Conservation (phyloP, 2,888 invertebrate genomes). For the Seladonia tumulorum region DNA sequence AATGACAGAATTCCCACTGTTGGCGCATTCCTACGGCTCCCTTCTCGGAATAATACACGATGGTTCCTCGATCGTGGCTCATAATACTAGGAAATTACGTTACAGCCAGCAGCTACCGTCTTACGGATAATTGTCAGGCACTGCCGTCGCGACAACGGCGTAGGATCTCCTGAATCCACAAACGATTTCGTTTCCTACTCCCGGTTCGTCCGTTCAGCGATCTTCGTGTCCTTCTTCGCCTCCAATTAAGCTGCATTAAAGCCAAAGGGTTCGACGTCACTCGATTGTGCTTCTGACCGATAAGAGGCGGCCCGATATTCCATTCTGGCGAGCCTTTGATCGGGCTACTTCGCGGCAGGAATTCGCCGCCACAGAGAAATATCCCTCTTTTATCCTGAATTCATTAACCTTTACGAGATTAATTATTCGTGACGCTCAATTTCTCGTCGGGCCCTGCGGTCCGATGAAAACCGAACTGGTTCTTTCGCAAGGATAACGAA, state of each 20-base stretch:
- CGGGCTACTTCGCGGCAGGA: constrained; percentile 14
- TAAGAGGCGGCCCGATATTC: background rate
- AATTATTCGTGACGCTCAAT: constrained; percentile 51
- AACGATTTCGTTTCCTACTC: background rate
- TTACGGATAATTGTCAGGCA: constrained; percentile 57
- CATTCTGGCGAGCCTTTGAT: background rate
- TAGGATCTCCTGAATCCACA: constrained; percentile 13
- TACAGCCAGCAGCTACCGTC: constrained; percentile 33
- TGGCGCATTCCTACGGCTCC: constrained; percentile 37
- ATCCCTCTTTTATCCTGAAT: constrained; percentile 47
- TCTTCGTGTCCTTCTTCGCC: background rate
- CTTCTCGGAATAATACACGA: constrained; percentile 49
- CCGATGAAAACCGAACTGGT: constrained; percentile 45
- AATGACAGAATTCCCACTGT: constrained; percentile 31
- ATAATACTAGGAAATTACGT: constrained; percentile 61
- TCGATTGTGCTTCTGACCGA: constrained; percentile 3
- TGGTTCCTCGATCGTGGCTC: constrained; percentile 45
- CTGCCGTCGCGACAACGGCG: constrained; percentile 34
- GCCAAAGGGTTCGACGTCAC: background rate
- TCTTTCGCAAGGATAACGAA: constrained; percentile 46
- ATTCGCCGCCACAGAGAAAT: constrained; percentile 31
- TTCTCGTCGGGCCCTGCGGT: constrained; percentile 15
- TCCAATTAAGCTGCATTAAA: constrained; percentile 37
- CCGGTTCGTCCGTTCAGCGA: background rate
- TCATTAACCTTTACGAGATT: constrained; percentile 51